Percentiles rank a stretch among this genome's conserved stretches.
These are phyloP conservation scores for Tetropium fuscum DNA, from an alignment of 2,888 invertebrate species.

Conservation along the genomic window DNA sequence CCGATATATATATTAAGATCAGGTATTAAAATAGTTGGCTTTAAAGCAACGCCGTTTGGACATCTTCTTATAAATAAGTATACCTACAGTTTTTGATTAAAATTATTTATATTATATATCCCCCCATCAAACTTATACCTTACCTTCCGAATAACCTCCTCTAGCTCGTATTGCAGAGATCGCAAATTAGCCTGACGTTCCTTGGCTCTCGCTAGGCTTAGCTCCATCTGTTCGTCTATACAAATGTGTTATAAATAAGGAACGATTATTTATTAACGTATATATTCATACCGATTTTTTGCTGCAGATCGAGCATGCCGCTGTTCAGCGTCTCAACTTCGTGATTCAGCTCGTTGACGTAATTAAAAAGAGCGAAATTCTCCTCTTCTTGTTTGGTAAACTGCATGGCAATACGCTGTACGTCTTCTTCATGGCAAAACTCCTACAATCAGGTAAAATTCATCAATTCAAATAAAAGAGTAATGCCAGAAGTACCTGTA, in stretches of 20 bases:
- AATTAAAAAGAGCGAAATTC: conserved; percentile 92
- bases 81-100: no score
- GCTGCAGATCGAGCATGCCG: conserved; percentile 73
- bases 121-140: no score
- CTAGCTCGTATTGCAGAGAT: conserved; percentile 68
- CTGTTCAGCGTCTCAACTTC: conserved; percentile 81
- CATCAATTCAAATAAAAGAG: background rate
- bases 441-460: conserved; percentile 63
- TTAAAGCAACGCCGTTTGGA: no score
- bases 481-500: conserved; percentile 70
- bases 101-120: no score
- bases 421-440: conserved; percentile 70
- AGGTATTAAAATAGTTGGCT: no score
- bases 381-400: conserved; percentile 89
- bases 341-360: conserved; percentile 90
- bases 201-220: conserved; percentile 70
- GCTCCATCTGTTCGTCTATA: conserved; percentile 72
- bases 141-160: conserved; percentile 66
- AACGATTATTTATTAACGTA: no score
- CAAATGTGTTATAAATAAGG: no score
- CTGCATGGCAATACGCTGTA: conserved; percentile 77
- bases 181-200: conserved; percentile 74
- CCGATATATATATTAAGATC: no score
- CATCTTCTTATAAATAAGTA: no score
- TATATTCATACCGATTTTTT: conserved; percentile 70